These are phyloP conservation scores for Sabatieria punctata DNA, from an alignment of 2,888 invertebrate species.

Conservation along the genomic window DNA sequence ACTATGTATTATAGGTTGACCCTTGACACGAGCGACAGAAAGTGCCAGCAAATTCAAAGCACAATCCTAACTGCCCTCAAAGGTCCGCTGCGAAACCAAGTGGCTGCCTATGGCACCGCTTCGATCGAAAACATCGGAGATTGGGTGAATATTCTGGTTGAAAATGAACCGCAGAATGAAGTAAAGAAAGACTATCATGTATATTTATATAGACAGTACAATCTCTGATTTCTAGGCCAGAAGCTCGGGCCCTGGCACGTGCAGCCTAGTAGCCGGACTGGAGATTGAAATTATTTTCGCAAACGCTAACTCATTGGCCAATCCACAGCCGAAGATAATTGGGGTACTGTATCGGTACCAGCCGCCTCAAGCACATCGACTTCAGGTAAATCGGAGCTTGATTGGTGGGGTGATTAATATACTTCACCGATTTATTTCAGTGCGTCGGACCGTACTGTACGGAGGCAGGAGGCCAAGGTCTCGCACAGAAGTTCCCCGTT, in stretches of 20 bases:
- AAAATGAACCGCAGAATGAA: background rate
- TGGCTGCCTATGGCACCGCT: conserved; percentile 32
- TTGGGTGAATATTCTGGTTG: conserved; percentile 26
- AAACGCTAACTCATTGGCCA: conserved; percentile 35
- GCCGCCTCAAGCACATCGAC: conserved; percentile 11
- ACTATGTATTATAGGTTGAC: background rate
- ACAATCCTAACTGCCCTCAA: background rate
- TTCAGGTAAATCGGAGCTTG: conserved; percentile 5
- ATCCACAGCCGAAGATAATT: conserved; percentile 39
- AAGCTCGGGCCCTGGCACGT: conserved; percentile 7
- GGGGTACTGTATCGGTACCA: conserved; percentile 30
- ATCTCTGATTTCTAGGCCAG: background rate
- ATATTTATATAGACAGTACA: background rate
- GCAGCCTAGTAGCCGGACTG: conserved; percentile 23
- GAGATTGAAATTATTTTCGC: conserved; percentile 37
- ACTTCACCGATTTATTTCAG: background rate
- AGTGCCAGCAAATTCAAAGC: background rate
- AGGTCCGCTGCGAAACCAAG: conserved; percentile 9
- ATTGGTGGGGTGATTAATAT: conserved; percentile 10
- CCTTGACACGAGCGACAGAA: background rate
- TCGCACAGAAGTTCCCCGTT: conserved; percentile 27
- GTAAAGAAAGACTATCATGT: background rate
- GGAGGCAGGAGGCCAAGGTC: background rate
- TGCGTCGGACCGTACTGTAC: conserved; percentile 6
- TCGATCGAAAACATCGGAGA: conserved; percentile 23